Conservation (phyloP, 2,797 vertebrate species). For the Hippopotamyrus pictus region DNA sequence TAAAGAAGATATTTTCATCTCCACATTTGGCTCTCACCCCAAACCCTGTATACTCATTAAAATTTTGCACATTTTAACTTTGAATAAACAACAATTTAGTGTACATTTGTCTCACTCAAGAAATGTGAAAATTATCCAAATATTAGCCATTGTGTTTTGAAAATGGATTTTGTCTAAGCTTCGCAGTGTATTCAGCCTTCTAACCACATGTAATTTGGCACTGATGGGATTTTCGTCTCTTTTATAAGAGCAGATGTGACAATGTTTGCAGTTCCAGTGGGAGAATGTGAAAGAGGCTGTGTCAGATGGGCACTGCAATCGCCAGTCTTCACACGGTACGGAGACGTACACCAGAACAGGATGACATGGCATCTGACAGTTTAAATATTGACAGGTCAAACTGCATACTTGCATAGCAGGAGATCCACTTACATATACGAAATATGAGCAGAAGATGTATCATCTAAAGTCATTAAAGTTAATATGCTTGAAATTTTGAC, state of each 20-base stretch:
- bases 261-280: slow-evolving; percentile 34
- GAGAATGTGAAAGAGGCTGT: not conserved
- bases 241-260: slow-evolving; percentile 57
- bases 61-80: not conserved
- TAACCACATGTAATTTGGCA: slow-evolving; percentile 55
- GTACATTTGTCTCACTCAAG: not conserved
- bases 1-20: not conserved
- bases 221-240: not conserved
- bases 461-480: slow-evolving; percentile 8
- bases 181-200: slow-evolving; percentile 58
- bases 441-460: not conserved
- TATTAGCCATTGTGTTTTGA: slow-evolving; percentile 60
- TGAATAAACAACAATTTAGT: not conserved
- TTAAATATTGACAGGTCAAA: slow-evolving; percentile 6
- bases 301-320: not conserved
- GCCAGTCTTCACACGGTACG: not conserved
- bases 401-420: not conserved
- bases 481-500: slow-evolving; percentile 4
- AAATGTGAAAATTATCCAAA: slow-evolving; percentile 63
- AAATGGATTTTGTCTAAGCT: slow-evolving; percentile 51
- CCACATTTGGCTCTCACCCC: not conserved
- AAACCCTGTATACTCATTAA: not conserved
- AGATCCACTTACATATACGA: not conserved
- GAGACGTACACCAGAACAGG: not conserved
- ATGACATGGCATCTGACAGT: not conserved